These are phyloP conservation scores for Aleadryas rufinucha DNA, from an alignment of 2,113 vertebrate genomes.

Conservation along the genomic window DNA sequence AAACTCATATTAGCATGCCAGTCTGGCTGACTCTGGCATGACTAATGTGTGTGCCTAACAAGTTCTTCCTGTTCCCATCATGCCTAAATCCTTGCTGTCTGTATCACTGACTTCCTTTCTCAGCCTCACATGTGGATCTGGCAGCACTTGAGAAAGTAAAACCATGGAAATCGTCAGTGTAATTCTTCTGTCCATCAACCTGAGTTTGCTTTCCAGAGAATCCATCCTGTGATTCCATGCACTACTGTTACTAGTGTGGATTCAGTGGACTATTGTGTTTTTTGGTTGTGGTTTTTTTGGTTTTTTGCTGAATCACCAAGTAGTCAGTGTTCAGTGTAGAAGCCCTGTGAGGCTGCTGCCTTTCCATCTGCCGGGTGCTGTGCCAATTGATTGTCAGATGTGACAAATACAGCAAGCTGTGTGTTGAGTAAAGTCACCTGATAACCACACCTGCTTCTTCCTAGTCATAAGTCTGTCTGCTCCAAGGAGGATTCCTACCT, in stretches of 20 bases:
- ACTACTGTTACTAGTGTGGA: fast-evolving
- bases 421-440: neutral
- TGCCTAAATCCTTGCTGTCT: neutral
- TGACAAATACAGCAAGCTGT: neutral
- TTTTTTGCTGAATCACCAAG: neutral
- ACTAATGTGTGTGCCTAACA: neutral
- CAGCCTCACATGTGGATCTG: neutral
- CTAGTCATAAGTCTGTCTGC: neutral
- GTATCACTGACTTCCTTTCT: neutral
- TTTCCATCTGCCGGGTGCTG: neutral
- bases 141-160: neutral
- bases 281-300: neutral
- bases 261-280: neutral
- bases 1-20: neutral
- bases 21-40: neutral
- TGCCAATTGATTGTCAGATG: neutral
- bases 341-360: neutral
- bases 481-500: neutral
- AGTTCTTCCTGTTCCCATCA: slow-evolving; percentile 33
- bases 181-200: neutral
- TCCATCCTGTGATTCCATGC: neutral
- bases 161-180: neutral
- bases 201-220: neutral
- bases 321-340: neutral
- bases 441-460: neutral